Evolutionary conservation across 2,113 vertebrate species (phyloP).

Genomic region (Petromus typicus): DNA sequence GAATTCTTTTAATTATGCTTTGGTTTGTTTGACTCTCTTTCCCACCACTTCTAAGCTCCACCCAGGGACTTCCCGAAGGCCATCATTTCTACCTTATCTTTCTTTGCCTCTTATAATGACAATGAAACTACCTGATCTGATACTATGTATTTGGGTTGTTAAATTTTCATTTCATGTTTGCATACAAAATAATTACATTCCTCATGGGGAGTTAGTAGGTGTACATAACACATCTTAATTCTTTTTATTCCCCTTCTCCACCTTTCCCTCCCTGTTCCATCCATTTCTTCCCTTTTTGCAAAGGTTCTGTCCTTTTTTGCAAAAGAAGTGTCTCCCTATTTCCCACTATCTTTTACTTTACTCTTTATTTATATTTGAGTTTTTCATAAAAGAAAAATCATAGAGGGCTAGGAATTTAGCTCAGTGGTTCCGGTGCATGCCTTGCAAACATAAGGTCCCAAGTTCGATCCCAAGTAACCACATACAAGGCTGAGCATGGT

Average conservation of each 20-base stretch:
- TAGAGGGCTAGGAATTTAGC: too few species aligned
- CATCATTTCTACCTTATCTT: neutral
- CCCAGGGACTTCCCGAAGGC: neutral
- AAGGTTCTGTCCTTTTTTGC: neutral
- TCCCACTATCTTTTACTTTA: neutral
- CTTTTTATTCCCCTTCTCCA: neutral
- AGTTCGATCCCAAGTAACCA: too few species aligned
- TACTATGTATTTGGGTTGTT: neutral
- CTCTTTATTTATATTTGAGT: neutral
- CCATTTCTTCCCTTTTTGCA: neutral
- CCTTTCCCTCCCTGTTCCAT: neutral
- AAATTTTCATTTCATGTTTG: neutral
- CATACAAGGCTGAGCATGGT: too few species aligned
- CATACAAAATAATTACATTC: neutral
- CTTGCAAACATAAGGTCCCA: too few species aligned
- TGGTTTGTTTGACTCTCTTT: conserved; percentile 40
- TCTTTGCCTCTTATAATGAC: neutral
- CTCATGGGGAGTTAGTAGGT: neutral
- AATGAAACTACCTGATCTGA: neutral
- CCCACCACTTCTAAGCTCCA: neutral
- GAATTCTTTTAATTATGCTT: conserved; percentile 63
- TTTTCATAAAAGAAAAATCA: neutral
- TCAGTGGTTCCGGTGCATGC: too few species aligned
- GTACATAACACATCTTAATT: neutral
- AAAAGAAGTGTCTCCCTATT: neutral